Base-by-base conservation (phyloP, 2,113 vertebrate species). In the Phylloscopus trochiloides region DNA sequence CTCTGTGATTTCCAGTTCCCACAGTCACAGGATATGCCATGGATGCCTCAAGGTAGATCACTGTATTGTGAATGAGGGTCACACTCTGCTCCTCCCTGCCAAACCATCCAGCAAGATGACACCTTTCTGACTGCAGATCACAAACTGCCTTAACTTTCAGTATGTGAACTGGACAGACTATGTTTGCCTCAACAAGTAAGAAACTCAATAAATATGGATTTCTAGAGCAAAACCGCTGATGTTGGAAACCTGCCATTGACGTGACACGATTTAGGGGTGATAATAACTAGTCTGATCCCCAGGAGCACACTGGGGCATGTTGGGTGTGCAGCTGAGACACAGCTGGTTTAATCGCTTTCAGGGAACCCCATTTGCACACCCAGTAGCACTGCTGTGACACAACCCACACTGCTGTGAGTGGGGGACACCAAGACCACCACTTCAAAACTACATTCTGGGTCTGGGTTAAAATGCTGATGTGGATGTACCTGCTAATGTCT, bases 301-400 rank as follows among this genome's bases (percentile, higher is more conserved):
- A 54, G 25, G 32, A 58, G 32, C 43, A n/a, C n/a, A 19, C 0
- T 22, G 28, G 17, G 17, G 5, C 13, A 22, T 3, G 2, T 59
- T 59, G 28, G 38, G 18, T 51, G 12, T 82, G 32, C 61, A 86
- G 9, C 43, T 79, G 62, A 65, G 40, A 55, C 45, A 28, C 7
- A 20, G 4, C 6, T n/a, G 14, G 28, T 59, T 88, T 57, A 31
- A 45, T 9, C 4, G 67, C 14, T 28, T 88, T 47, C 1, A 2
- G 25, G 15, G 13, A 86, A 26, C 17, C 4, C 21, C 58, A 40
- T 68, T 76, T 36, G n/a, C 22, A 68, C 16, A 42, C 6, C 19
- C 34, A 15, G 4, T 5, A 6, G 31, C 25, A 70, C 70, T 84
- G 24, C 38, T 1, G 1, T 61, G 59, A 57, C 2, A 4, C 63